These are phyloP conservation scores for Eristalis intricaria DNA, from an alignment of 2,888 invertebrate species.

Conservation along the genomic window DNA sequence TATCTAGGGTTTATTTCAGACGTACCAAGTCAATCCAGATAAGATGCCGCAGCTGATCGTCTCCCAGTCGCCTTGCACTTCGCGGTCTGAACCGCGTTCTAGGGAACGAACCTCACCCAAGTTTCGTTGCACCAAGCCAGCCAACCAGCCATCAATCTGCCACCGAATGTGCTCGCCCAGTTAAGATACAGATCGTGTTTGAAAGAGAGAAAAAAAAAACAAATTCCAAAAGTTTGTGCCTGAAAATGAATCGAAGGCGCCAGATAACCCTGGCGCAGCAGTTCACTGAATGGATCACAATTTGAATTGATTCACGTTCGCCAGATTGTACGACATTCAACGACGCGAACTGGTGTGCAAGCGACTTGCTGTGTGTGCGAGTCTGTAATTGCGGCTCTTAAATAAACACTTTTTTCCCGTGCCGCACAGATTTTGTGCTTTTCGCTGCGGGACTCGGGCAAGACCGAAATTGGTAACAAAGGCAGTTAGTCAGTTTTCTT, in stretches of 20 bases:
- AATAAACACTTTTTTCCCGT: slow-evolving; percentile 33
- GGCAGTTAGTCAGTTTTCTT: slow-evolving; percentile 54
- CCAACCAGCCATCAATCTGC: neutral
- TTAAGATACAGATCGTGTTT: neutral
- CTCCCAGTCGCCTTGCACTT: neutral
- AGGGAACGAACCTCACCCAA: neutral
- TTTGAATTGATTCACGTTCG: slow-evolving; percentile 32
- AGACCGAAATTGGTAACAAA: slow-evolving; percentile 52
- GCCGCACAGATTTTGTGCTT: neutral
- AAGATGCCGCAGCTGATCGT: neutral
- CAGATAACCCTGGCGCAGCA: neutral
- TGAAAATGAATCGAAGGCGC: neutral
- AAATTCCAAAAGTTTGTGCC: neutral
- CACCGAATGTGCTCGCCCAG: neutral
- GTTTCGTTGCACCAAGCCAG: neutral
- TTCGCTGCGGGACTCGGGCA: neutral
- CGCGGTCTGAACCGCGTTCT: neutral
- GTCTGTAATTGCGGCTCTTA: slow-evolving; percentile 39
- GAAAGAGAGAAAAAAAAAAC: neutral
- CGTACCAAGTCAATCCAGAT: slow-evolving; percentile 1
- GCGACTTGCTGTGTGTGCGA: neutral
- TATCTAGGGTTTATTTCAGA: slow-evolving; percentile 9
- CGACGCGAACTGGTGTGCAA: neutral
- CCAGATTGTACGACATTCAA: slow-evolving; percentile 11
- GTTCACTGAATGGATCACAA: slow-evolving; percentile 9